phyloP scores from a whole-genome alignment of 2,113 vertebrate genomes.

The Poecilia latipinna region DNA sequence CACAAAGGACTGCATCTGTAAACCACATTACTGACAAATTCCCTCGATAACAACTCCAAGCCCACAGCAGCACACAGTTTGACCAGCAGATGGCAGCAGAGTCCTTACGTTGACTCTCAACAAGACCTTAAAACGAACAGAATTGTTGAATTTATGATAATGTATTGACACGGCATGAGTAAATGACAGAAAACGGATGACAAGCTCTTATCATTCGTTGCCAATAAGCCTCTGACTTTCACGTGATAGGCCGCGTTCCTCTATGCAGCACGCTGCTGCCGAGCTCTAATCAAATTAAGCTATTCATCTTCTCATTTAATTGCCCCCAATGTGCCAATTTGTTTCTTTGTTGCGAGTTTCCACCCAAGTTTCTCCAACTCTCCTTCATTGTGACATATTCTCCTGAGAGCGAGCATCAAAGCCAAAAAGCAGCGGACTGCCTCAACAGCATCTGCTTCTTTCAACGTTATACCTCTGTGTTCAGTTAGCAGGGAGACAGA shows the following conservation, averaged over 20 bases:
- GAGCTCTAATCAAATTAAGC: slow-evolving; percentile 60
- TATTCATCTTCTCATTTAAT: slow-evolving; percentile 70
- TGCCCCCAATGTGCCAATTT: slow-evolving; percentile 71
- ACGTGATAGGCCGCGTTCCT: slow-evolving; percentile 41
- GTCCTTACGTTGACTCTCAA: background rate
- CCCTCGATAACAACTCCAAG: too few relatives aligned
- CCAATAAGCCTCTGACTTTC: slow-evolving; percentile 53
- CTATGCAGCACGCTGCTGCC: slow-evolving; percentile 28
- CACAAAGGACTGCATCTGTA: background rate
- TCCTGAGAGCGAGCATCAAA: slow-evolving; percentile 56
- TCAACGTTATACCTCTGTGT: slow-evolving; percentile 57
- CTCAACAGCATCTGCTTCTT: slow-evolving; percentile 62
- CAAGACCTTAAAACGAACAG: background rate
- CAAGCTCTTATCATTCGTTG: slow-evolving; percentile 51
- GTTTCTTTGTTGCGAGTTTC: slow-evolving; percentile 49
- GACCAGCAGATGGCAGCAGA: slow-evolving; percentile 74
- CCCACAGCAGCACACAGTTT: background rate
- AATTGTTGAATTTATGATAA: slow-evolving; percentile 21
- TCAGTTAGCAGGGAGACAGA: slow-evolving; percentile 55
- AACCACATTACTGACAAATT: background rate
- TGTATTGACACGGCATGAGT: slow-evolving; percentile 20
- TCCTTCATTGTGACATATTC: slow-evolving; percentile 36
- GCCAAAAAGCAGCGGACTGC: slow-evolving; percentile 60
- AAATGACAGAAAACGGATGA: slow-evolving; percentile 44
- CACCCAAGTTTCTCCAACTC: slow-evolving; percentile 54